phyloP scores from a whole-genome alignment of 2,797 vertebrate species.

The Pseudomugil tenellus region DNA sequence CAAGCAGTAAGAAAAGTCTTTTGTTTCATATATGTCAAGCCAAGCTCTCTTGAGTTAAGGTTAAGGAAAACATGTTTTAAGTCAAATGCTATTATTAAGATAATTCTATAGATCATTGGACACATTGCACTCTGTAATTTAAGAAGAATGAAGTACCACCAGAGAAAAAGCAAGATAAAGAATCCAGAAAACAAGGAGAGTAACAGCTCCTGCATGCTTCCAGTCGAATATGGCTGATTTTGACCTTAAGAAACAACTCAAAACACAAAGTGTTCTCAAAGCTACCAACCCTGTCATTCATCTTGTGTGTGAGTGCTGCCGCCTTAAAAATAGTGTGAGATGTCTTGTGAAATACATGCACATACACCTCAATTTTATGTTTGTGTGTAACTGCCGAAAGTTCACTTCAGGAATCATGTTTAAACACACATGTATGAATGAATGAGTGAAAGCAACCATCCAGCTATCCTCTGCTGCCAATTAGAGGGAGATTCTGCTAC shows the following conservation, averaged over 20 bases:
- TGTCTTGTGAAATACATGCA: conserved; percentile 25
- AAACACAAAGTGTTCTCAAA: conserved; percentile 50
- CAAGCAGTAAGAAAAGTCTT: too few relatives aligned
- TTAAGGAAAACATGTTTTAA: too few relatives aligned
- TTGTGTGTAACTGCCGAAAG: conserved; percentile 19
- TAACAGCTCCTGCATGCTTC: conserved; percentile 34
- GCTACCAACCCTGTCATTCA: conserved; percentile 57
- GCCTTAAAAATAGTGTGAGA: conserved; percentile 6
- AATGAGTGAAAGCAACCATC: conserved; percentile 8
- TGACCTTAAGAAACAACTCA: conserved; percentile 50
- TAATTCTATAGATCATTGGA: neutral
- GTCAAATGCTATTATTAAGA: too few relatives aligned
- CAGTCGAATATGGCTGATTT: conserved; percentile 41
- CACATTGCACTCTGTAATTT: neutral
- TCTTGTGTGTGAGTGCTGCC: conserved; percentile 5
- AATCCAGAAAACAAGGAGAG: conserved; percentile 41
- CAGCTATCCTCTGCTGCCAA: conserved; percentile 39
- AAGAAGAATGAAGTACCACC: neutral
- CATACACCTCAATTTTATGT: neutral
- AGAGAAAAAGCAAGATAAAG: conserved; percentile 4
- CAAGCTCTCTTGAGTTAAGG: too few relatives aligned
- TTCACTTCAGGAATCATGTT: conserved; percentile 4
- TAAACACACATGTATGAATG: conserved; percentile 9
- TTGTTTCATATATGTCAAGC: too few relatives aligned
- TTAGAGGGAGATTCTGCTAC: conserved; percentile 33